Evolutionary conservation across 2,888 invertebrate genomes (phyloP).

Genomic region (Drosophila mettleri): DNA sequence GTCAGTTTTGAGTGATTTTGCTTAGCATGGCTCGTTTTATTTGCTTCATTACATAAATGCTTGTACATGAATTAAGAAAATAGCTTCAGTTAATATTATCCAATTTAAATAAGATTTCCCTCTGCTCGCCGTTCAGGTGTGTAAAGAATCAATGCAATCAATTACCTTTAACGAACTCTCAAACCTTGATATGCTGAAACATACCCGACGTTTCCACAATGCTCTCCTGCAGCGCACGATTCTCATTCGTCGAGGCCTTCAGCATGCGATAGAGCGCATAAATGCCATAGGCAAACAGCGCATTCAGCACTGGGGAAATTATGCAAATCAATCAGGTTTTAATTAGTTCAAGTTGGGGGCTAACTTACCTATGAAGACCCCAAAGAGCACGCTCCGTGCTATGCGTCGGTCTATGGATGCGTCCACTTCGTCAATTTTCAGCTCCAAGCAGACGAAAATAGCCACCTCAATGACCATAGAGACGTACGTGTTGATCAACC

Average conservation of each 20-base stretch:
- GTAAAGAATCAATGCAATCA: constrained; percentile 25
- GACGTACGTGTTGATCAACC: constrained; percentile 78
- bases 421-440: constrained; percentile 81
- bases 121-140: constrained; percentile 39
- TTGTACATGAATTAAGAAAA: constrained; percentile 42
- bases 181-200: constrained; percentile 82
- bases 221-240: constrained; percentile 75
- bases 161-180: constrained; percentile 35
- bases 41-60: constrained; percentile 49
- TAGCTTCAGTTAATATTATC: constrained; percentile 27
- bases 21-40: constrained; percentile 46
- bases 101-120: constrained; percentile 55
- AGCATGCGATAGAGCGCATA: constrained; percentile 79
- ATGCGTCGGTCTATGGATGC: constrained; percentile 80
- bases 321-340: background rate
- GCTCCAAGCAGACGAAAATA: constrained; percentile 77
- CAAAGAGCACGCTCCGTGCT: constrained; percentile 79
- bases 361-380: constrained; percentile 73
- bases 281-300: constrained; percentile 76
- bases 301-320: constrained; percentile 69
- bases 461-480: constrained; percentile 78
- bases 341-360: background rate
- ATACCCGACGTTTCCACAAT: constrained; percentile 81
- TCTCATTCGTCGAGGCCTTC: constrained; percentile 76
- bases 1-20: constrained; percentile 85